Evolutionary conservation across 2,888 invertebrate species (phyloP).

Genomic region (Nomada fucata): DNA sequence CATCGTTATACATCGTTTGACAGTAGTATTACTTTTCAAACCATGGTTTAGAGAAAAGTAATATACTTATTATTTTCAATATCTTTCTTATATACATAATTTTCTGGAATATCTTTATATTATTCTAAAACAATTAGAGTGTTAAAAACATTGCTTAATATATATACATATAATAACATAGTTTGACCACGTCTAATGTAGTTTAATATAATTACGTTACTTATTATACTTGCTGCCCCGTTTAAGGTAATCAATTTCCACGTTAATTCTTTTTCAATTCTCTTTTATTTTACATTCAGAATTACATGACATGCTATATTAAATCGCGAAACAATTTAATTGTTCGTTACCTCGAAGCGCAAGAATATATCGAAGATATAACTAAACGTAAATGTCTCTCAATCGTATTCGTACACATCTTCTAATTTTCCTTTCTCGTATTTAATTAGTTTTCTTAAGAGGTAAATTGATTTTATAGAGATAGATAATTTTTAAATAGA

Average conservation of each 20-base stretch:
- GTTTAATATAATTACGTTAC: not conserved
- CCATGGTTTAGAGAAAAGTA: too few relatives aligned
- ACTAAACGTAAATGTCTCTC: conserved; percentile 22
- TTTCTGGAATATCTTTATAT: too few relatives aligned
- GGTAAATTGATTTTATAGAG: not conserved
- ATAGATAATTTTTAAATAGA: not conserved
- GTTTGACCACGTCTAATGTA: not conserved
- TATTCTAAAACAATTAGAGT: too few relatives aligned
- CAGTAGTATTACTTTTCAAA: too few relatives aligned
- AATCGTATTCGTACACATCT: conserved; percentile 29
- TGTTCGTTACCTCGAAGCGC: conserved; percentile 39
- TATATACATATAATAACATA: not conserved
- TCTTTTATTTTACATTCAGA: conserved; percentile 53
- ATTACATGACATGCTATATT: conserved; percentile 53
- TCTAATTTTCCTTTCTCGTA: too few relatives aligned
- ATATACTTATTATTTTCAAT: too few relatives aligned
- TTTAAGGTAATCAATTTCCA: conserved; percentile 31
- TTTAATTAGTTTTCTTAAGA: not conserved
- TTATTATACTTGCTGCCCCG: not conserved
- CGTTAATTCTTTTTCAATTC: conserved; percentile 38
- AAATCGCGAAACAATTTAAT: conserved; percentile 41
- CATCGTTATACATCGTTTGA: too few relatives aligned
- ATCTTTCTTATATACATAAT: too few relatives aligned
- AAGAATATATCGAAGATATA: conserved; percentile 22
- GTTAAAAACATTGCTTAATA: too few relatives aligned